Evolutionary conservation across 2,113 vertebrate genomes (phyloP), one percentile per base, ranked within the genome.

Genomic region (Pangasianodon gigas): DNA sequence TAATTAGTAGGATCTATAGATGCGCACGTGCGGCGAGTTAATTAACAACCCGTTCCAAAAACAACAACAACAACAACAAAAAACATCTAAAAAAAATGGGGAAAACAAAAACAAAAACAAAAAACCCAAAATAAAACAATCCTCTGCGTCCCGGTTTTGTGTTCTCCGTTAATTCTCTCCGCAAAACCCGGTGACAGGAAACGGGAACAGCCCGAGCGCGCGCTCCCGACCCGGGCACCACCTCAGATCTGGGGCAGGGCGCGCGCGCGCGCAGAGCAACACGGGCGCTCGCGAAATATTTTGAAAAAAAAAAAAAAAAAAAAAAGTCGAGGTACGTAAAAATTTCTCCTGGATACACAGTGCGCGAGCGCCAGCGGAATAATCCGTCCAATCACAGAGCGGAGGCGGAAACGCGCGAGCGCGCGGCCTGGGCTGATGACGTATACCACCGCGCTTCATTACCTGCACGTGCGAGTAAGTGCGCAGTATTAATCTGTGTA

Each of bases 281-380:
- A 13, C n/a, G 58, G 19, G n/a, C n/a, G 84, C 81, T 16, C 77
- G 60, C 21, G 89, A 67, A 44, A 24, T 75, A 8, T 44, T 21
- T 5, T n/a, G n/a, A 88, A 86, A 58, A 6, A 4, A 6, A 24
- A 21, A 60, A 60, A 79, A 79, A 29, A 37, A 85, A 58, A 67
- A 67, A 83, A 52, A 3, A 18, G 54, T 14, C 54, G 14, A 18
- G 54, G 54, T 18, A 51, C 7, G 80, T n/a, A 82, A 75, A 81
- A 77, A 89, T 69, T 69, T 82, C 87, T 91, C 92, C 87, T 83
- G 86, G 92, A 89, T 83, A 87, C 90, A 89, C 90, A 89, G 54
- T 16, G 85, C 87, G 26, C 46, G 62, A 44, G 21, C 65, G 26
- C 52, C 52, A 46, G 60, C 48, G n/a, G 2, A 44, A 26, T 75